Evolutionary conservation across 2,888 invertebrate genomes (phyloP).

Genomic region (Linnaemya vulpina): DNA sequence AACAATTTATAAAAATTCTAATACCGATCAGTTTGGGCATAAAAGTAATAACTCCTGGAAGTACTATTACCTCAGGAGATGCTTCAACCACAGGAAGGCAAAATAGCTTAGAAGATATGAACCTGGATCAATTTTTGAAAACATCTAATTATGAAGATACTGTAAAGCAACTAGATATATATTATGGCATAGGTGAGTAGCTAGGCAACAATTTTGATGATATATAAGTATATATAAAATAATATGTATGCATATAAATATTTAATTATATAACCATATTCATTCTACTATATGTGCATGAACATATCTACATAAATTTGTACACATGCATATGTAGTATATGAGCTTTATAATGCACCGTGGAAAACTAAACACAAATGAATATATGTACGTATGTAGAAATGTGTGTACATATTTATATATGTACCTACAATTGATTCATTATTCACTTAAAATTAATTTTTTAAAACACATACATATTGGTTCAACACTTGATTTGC

Average conservation of each 20-base stretch:
- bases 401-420: background rate
- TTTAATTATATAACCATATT: slow-evolving; percentile 63
- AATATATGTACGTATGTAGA: background rate
- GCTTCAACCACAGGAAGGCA: slow-evolving; percentile 82
- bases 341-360: background rate
- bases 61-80: slow-evolving; percentile 74
- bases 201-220: slow-evolving; percentile 1
- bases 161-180: slow-evolving; percentile 94
- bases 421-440: background rate
- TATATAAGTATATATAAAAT: too few species aligned
- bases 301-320: background rate
- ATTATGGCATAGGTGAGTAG: slow-evolving; percentile 94
- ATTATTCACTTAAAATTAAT: background rate
- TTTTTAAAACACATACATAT: background rate
- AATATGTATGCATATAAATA: background rate
- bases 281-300: background rate
- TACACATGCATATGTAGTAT: background rate
- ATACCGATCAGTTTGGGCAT: slow-evolving; percentile 75
- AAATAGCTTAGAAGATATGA: slow-evolving; percentile 89
- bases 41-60: slow-evolving; percentile 64
- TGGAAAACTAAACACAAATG: too few species aligned
- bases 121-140: slow-evolving; percentile 91
- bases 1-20: background rate
- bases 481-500: background rate
- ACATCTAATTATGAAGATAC: slow-evolving; percentile 95